Conservation (phyloP, 2,113 vertebrate genomes). For the Okapia johnstoni region DNA sequence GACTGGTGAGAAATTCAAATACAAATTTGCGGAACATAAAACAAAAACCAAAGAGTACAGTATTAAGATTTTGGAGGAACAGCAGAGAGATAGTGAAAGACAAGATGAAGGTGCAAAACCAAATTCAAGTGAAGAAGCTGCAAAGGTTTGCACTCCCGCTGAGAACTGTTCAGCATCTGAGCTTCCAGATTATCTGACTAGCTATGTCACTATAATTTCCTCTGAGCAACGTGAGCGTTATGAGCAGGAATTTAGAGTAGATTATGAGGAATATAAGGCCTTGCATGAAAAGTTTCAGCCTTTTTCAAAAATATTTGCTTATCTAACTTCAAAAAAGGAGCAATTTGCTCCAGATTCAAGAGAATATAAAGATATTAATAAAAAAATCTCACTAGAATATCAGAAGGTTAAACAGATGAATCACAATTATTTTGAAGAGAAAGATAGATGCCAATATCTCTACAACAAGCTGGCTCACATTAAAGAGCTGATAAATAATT, state of each 20-base stretch:
- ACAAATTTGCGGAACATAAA: conserved; percentile 81
- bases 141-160: conserved; percentile 71
- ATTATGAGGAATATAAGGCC: conserved; percentile 86
- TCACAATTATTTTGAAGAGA: conserved; percentile 84
- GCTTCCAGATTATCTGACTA: conserved; percentile 80
- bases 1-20: conserved; percentile 76
- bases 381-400: conserved; percentile 85
- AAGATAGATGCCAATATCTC: conserved; percentile 86
- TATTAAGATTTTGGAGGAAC: neutral
- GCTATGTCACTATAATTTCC: conserved; percentile 82
- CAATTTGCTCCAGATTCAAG: conserved; percentile 82
- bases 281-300: conserved; percentile 81
- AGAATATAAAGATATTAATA: conserved; percentile 85
- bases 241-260: conserved; percentile 85
- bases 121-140: conserved; percentile 45
- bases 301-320: conserved; percentile 78
- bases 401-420: conserved; percentile 83
- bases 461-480: conserved; percentile 89
- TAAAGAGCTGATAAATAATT: conserved; percentile 86
- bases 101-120: neutral
- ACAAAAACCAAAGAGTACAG: conserved; percentile 67
- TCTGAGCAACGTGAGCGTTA: conserved; percentile 84
- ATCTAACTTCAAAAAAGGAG: conserved; percentile 80
- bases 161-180: conserved; percentile 70
- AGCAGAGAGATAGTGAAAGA: neutral